Evolutionary conservation across 2,113 vertebrate genomes (phyloP), one percentile per base, ranked within the genome.

Genomic region (Cololabis saira): DNA sequence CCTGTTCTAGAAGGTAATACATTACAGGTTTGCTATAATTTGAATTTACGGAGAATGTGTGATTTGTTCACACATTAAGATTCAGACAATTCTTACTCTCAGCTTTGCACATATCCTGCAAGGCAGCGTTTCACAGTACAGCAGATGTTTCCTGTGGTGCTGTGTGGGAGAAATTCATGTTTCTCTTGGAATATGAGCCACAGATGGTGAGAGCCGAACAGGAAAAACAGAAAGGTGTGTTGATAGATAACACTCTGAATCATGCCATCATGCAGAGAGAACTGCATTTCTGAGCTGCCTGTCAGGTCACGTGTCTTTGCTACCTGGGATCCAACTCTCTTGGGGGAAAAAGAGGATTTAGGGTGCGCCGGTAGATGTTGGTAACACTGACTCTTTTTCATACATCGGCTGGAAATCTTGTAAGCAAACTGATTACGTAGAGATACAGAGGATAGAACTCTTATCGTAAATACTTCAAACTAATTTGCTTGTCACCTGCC

Each of bases 91-190:
- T 1, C 60, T 37, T 8, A 65, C 62, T 49, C 59, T 43, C 48
- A 40, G 60, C 55, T 77, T 44, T n/a, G 48, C 41, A 9, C 30
- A 49, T 17, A 61, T 89, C 79, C 81, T 74, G 81, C 14, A 37
- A 0, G 11, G 45, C 41, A 69, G 57, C 66, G 58, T 82, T 82
- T 84, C 71, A 44, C 76, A 21, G 57, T 0, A 1, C 44, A 50
- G 76, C 87, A 89, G 87, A 89, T 87, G 87, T 89, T 89, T 89
- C 87, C 87, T 86, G 85, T 75, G 64, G 50, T 24, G 24, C 81
- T 11, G 74, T 52, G 81, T 68, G 69, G 70, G 73, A 82, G 72
- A 82, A 71, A 79, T 42, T 18, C 12, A 44, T 84, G 71, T 87
- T 83, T 70, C 37, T 83, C 33, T 78, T 81, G 71, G 83, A 86